Conservation (phyloP, 2,797 vertebrate species). For the Cryptoblepharus egeriae region DNA sequence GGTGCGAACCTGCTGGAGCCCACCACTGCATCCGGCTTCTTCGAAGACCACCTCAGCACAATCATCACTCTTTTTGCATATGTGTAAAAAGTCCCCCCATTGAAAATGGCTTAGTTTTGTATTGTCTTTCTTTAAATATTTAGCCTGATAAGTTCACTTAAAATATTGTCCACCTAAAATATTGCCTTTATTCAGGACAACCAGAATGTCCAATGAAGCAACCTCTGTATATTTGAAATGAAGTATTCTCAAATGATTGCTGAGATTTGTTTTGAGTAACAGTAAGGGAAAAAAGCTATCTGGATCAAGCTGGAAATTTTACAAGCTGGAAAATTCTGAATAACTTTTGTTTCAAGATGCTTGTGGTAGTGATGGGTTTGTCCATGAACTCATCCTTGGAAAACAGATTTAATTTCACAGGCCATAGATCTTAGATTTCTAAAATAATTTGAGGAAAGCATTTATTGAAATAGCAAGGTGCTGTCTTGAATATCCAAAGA, state of each 20-base stretch:
- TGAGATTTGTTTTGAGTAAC: slow-evolving; percentile 23
- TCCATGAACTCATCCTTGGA: slow-evolving; percentile 36
- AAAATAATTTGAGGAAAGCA: slow-evolving; percentile 34
- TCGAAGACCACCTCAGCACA: not conserved
- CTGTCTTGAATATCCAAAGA: slow-evolving; percentile 3
- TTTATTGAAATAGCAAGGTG: slow-evolving; percentile 33
- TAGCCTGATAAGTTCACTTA: not conserved
- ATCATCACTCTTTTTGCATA: not conserved
- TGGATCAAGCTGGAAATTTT: slow-evolving; percentile 20
- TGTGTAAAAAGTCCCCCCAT: not conserved
- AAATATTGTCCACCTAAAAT: not conserved
- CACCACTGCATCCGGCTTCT: too few relatives aligned
- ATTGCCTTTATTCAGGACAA: not conserved
- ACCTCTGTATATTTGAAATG: slow-evolving; percentile 20
- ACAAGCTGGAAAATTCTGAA: slow-evolving; percentile 28
- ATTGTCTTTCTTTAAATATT: not conserved
- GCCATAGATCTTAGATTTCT: slow-evolving; percentile 43
- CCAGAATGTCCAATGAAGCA: not conserved
- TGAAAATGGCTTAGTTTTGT: too few relatives aligned
- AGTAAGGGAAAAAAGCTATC: slow-evolving; percentile 10
- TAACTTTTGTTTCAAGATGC: slow-evolving; percentile 35
- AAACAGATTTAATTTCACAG: slow-evolving; percentile 49
- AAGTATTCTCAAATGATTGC: slow-evolving; percentile 36
- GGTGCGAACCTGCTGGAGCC: too few relatives aligned
- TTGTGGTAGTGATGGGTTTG: slow-evolving; percentile 36